phyloP scores from a whole-genome alignment of 2,888 invertebrate genomes.

The Nebria salina region DNA sequence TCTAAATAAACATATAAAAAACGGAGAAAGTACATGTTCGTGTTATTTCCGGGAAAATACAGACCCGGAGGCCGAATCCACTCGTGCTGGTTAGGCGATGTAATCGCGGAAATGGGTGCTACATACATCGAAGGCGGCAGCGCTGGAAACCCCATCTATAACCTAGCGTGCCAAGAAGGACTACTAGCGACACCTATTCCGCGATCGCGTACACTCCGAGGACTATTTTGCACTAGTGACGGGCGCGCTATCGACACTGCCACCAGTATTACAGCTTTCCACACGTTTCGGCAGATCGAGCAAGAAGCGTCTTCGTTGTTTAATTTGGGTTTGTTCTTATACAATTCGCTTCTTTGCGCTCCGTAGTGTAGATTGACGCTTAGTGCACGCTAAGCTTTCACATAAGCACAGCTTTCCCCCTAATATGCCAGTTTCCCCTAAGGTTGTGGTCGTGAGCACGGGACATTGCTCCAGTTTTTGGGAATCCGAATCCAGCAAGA shows the following conservation, averaged over 20 bases:
- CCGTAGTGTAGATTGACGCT: neutral
- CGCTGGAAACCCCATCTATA: conserved; percentile 76
- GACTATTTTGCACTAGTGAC: conserved; percentile 75
- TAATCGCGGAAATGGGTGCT: conserved; percentile 81
- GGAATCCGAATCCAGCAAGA: conserved; percentile 75
- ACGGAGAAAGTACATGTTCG: neutral
- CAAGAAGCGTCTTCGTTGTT: conserved; percentile 73
- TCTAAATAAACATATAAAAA: neutral
- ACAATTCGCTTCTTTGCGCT: neutral
- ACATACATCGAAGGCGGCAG: conserved; percentile 78
- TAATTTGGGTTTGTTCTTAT: conserved; percentile 60
- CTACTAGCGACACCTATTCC: conserved; percentile 69
- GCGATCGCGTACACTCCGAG: conserved; percentile 66
- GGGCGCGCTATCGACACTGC: conserved; percentile 73
- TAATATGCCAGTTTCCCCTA: neutral
- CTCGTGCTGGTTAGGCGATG: conserved; percentile 80
- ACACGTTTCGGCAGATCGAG: conserved; percentile 74
- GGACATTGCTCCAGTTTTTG: conserved; percentile 72
- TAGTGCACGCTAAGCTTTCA: no score
- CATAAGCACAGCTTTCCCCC: neutral
- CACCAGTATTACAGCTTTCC: conserved; percentile 72
- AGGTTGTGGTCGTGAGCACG: conserved; percentile 69
- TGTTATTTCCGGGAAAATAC: conserved; percentile 38
- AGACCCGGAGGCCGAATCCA: conserved; percentile 83
- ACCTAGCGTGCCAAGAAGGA: conserved; percentile 75